Conservation (phyloP, 2,888 invertebrate genomes). For the Cataglyphis rosenhaueri region DNA sequence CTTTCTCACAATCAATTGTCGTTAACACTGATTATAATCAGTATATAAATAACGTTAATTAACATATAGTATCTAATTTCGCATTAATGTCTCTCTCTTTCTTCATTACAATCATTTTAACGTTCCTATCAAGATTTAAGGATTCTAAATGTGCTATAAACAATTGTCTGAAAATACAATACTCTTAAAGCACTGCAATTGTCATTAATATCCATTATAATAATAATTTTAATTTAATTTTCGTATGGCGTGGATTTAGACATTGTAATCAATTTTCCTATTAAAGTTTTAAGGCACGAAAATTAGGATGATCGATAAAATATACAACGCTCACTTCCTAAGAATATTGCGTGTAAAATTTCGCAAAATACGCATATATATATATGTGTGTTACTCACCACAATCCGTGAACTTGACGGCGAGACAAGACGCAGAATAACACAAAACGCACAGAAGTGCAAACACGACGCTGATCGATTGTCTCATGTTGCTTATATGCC, state of each 20-base stretch:
- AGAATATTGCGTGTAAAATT: background rate
- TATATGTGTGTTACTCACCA: constrained; percentile 39
- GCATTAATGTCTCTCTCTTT: background rate
- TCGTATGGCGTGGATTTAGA: background rate
- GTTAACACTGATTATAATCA: background rate
- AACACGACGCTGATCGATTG: background rate
- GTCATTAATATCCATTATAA: background rate
- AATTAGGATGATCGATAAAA: background rate
- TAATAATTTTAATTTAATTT: background rate
- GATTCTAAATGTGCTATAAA: background rate
- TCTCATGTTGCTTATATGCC: background rate
- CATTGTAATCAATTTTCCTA: no score
- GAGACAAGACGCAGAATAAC: background rate
- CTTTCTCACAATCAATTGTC: background rate
- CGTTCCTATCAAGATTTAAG: background rate
- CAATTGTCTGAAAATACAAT: background rate
- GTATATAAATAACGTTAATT: background rate
- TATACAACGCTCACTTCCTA: background rate
- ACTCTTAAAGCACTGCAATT: background rate
- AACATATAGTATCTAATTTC: background rate
- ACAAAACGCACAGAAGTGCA: background rate
- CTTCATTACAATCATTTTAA: background rate
- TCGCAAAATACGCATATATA: background rate
- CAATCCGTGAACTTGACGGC: background rate
- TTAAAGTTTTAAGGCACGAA: no score